Base-by-base conservation (phyloP, 2,888 invertebrate species). In the Heliconius sara region DNA sequence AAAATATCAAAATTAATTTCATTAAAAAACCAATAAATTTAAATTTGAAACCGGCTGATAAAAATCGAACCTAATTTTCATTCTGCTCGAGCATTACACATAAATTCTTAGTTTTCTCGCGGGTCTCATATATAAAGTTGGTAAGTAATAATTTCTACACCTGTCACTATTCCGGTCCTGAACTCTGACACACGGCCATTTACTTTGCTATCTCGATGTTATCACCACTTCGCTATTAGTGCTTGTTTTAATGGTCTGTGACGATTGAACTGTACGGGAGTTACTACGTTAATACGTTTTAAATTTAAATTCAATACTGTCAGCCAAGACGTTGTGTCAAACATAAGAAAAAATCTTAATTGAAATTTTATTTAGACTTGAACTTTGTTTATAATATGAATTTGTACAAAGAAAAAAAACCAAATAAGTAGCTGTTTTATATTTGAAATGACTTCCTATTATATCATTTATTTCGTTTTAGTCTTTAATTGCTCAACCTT, bases 161-260 rank as follows among this genome's bases (percentile, higher is more conserved):
- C 83, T 82, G 84, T 84, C 84, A 84, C 82, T 83, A 78, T 81
- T 83, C 82, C 76, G 80, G 82, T 80, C 70, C 76, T 82, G 82
- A 84, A 82, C 85, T 80, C 66, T 79, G 84, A 83, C 84, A 82
- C 79, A 76, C 75, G 81, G 83, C 83, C 83, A 82, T 85, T 84
- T 84, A 78, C 76, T 72, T 70, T 71, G 73, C 73, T 78, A 80
- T 79, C 76, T 66, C 34, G 82, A 83, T 81, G 22, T 77, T 81
- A 83, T 83, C 83, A 77, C 63, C 77, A 68, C 68, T 66, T 27
- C 25, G 65, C 68, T 68, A 63, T 79, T 79, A 75, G 75, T 47
- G 67, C 7, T 75, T 13, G 57, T 68, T 67, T 67, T 16, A 60
- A 67, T 47, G 43, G 70, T 25, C 0, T 70, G 47, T 43, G 43